Evolutionary conservation across 1,140 invertebrate species (phyloP).

Genomic region (Eufriesea mexicana): DNA sequence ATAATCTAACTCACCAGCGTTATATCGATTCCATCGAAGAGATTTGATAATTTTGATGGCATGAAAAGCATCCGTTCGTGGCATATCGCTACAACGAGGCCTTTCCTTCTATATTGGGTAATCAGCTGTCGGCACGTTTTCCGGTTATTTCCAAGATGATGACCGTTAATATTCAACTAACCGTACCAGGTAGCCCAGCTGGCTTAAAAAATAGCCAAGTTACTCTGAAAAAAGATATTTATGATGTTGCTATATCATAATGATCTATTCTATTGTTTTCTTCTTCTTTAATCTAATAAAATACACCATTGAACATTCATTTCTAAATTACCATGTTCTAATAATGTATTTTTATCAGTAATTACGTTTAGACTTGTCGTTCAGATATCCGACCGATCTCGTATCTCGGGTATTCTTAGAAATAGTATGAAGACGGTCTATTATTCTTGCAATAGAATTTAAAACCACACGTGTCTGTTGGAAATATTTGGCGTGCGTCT

Average conservation of each 20-base stretch:
- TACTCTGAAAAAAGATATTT: background rate
- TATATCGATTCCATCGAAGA: constrained; percentile 9
- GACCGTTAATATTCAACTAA: background rate
- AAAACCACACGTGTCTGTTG: constrained; percentile 1
- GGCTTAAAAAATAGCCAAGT: background rate
- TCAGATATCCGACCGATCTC: background rate
- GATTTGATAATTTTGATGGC: background rate
- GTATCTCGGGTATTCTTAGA: constrained; percentile 2
- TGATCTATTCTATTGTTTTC: background rate
- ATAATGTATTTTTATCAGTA: background rate
- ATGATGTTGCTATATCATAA: background rate
- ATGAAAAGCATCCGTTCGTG: background rate
- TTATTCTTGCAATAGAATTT: constrained; percentile 26
- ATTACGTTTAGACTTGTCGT: background rate
- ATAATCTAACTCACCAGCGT: background rate
- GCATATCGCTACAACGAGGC: background rate
- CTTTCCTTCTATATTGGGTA: background rate
- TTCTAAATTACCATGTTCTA: background rate
- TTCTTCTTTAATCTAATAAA: background rate
- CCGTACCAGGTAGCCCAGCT: background rate
- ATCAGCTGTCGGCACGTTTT: constrained; percentile 28
- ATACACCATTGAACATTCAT: background rate
- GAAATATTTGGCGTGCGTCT: constrained; percentile 7
- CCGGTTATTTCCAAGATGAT: constrained; percentile 9
- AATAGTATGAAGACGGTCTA: background rate